Evolutionary conservation across 1,140 invertebrate genomes (phyloP), one percentile per base, ranked within the genome.

Genomic region (Diachasma alloeum): DNA sequence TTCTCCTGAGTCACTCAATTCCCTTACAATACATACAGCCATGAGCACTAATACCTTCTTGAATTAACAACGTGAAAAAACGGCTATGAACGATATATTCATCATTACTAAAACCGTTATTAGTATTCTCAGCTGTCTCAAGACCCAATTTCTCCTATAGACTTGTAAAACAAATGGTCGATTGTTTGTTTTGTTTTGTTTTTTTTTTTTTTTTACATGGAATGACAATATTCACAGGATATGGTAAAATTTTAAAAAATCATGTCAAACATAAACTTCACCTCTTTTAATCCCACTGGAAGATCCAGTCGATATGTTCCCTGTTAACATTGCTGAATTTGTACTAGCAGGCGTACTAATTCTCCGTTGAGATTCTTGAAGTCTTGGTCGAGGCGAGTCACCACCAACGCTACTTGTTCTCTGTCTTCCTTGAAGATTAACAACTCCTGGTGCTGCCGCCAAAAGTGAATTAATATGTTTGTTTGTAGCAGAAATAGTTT

Each of bases 251-350:
- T 17, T 48, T 75, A 74, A 11, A 69, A 59, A 70, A 24, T 22
- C 37, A 26, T 44, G 36, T 87, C 84, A 91, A 44, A 91, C 90
- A 76, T 91, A 91, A 53, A 91, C 90, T 79, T 91, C 91, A 8
- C 89, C 88, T 44, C 90, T 79, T 75, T 91, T 90, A 69, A 84
- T 84, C 4, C 77, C 79, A 4, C 82, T 56, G 0, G 48, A 56
- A 1, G 24, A 5, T 13, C 59, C 59, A 31, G n/a, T 6, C 81
- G 69, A 13, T 8, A 72, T 10, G 0, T 72, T n/a, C 0, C 71
- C 76, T 2, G 39, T 63, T 0, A 83, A 59, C 0, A 84, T 56
- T 10, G 78, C 74, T 0, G 82, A 68, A 36, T 82, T 83, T 0
- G 78, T 82, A 31, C 76, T 84, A 4, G 85, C 84, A 9, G 80